Conservation (phyloP, 2,888 invertebrate genomes). For the Agonopterix arenella region DNA sequence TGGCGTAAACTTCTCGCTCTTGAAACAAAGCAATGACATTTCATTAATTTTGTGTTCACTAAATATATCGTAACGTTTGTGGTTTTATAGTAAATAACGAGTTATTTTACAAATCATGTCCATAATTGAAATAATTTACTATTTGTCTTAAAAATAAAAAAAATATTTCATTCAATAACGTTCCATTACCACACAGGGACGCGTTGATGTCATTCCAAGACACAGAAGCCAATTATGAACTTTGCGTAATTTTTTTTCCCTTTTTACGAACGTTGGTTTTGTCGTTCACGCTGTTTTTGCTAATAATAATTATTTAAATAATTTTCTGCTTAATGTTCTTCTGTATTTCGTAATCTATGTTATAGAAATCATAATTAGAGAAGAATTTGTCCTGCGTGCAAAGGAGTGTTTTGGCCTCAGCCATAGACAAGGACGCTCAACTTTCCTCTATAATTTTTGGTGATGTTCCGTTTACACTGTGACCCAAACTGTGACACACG, state of each 20-base stretch:
- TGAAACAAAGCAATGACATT: constrained; percentile 74
- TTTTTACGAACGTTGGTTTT: no score
- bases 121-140: constrained; percentile 71
- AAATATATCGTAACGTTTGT: constrained; percentile 39
- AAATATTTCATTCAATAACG: constrained; percentile 68
- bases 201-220: constrained; percentile 3
- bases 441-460: no score
- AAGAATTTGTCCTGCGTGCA: constrained; percentile 15
- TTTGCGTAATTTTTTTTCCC: no score
- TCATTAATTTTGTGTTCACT: constrained; percentile 58
- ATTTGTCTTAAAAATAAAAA: constrained; percentile 65
- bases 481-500: no score
- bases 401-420: constrained; percentile 32
- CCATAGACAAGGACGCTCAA: constrained; percentile 42
- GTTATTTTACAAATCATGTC: constrained; percentile 65
- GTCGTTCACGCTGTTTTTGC: no score
- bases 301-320: no score
- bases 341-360: no score
- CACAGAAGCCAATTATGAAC: neutral
- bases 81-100: constrained; percentile 49
- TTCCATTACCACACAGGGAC: constrained; percentile 46
- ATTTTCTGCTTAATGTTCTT: no score
- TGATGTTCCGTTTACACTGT: no score
- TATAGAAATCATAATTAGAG: no score
- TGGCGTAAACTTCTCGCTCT: constrained; percentile 75